Conservation (phyloP, 1,140 invertebrate species). For the Brachionus paranguensis region DNA sequence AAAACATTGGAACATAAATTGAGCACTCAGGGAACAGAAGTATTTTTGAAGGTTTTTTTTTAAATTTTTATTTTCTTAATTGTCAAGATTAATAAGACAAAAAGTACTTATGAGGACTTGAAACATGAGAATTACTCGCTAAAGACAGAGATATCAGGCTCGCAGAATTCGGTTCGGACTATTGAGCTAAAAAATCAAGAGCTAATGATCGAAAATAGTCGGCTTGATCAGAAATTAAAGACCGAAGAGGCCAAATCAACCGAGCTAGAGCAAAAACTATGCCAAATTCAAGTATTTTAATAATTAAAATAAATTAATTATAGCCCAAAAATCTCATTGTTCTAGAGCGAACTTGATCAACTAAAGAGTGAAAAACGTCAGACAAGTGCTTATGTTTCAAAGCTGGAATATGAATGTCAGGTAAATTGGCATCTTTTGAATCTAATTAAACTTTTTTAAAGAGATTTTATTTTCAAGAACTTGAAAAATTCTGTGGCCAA, state of each 20-base stretch:
- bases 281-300: not conserved
- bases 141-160: not conserved
- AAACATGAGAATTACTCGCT: constrained; percentile 23
- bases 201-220: constrained; percentile 1
- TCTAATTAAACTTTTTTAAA: not conserved
- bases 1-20: constrained; percentile 10
- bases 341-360: not conserved
- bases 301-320: not conserved
- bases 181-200: not conserved
- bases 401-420: not conserved
- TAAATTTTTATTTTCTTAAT: not conserved
- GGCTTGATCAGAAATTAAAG: not conserved
- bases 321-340: not conserved
- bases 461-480: not conserved
- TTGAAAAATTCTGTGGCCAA: not conserved
- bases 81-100: not conserved
- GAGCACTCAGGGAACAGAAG: not conserved
- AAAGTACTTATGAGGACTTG: not conserved
- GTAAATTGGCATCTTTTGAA: not conserved
- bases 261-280: not conserved
- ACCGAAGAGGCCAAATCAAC: not conserved
- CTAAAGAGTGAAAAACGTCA: constrained; percentile 1
- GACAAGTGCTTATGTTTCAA: not conserved
- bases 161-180: constrained; percentile 6
- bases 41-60: not conserved